Evolutionary conservation across 1,140 invertebrate species (phyloP).

Genomic region (Plectus sambesii): DNA sequence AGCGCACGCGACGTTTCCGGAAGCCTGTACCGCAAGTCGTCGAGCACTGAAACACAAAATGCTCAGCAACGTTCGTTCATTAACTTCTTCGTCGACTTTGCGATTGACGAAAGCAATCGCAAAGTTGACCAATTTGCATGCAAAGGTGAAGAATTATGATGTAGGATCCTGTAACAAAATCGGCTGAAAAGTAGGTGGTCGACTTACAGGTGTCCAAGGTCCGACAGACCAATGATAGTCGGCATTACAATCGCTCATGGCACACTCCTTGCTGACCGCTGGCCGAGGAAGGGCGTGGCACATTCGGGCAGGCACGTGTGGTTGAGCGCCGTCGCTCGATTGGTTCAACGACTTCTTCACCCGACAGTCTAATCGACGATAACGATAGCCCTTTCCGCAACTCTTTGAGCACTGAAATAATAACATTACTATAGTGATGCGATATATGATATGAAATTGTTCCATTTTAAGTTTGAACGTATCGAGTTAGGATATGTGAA

Average conservation of each 20-base stretch:
- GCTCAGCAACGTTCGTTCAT: no score
- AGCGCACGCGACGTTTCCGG: conserved; percentile 27
- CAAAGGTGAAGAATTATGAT: no score
- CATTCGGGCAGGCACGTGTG: conserved; percentile 27
- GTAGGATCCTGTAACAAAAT: no score
- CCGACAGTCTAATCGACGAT: conserved; percentile 35
- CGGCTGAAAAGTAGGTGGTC: no score
- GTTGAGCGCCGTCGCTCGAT: conserved; percentile 15
- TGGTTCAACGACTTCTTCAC: conserved; percentile 23
- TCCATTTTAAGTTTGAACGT: conserved; percentile 1
- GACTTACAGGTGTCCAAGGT: conserved; percentile 30
- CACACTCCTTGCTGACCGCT: conserved; percentile 31
- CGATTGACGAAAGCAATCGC: no score
- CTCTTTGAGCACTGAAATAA: conserved; percentile 34
- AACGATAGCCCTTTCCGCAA: conserved; percentile 38
- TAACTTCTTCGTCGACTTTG: no score
- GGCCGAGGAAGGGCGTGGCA: conserved; percentile 37
- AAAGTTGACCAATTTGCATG: no score
- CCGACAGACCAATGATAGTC: conserved; percentile 34
- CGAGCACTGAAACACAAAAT: conserved; percentile 41
- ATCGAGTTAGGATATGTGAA: conserved; percentile 2
- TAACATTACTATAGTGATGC: not conserved
- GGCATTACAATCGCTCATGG: conserved; percentile 32
- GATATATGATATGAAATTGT: conserved; percentile 3
- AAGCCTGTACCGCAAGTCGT: conserved; percentile 36